Evolutionary conservation across 1,140 invertebrate species (phyloP).

Genomic region (Hypothenemus hampei): DNA sequence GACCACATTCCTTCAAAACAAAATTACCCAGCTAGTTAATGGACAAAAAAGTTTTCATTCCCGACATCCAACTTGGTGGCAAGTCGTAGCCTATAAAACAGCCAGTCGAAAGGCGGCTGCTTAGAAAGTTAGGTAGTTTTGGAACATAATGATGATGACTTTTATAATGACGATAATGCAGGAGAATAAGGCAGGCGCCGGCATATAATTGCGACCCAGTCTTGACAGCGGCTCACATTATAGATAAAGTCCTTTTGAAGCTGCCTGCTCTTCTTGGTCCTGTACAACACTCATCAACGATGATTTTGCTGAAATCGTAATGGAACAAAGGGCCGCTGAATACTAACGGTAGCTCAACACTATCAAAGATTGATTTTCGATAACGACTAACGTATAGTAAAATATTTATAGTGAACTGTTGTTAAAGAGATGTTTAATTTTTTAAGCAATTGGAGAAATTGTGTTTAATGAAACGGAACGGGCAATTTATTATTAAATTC

Average conservation of each 20-base stretch:
- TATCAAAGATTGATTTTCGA: no score
- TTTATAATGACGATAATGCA: slow-evolving; percentile 37
- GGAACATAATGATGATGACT: slow-evolving; percentile 38
- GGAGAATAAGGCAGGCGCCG: slow-evolving; percentile 34
- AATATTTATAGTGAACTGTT: no score
- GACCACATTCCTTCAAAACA: neutral
- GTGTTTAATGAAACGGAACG: no score
- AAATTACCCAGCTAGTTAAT: slow-evolving; percentile 10
- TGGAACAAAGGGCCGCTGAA: neutral
- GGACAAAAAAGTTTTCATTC: slow-evolving; percentile 4
- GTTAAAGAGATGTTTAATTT: no score
- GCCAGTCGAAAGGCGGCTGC: slow-evolving; percentile 16
- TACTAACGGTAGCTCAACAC: slow-evolving; percentile 18
- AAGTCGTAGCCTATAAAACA: neutral
- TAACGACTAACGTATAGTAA: no score
- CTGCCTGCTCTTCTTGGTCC: slow-evolving; percentile 21
- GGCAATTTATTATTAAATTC: no score
- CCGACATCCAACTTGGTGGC: neutral
- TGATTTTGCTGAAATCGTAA: slow-evolving; percentile 17
- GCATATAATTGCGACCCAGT: slow-evolving; percentile 23
- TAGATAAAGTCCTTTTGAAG: slow-evolving; percentile 25
- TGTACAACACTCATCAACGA: slow-evolving; percentile 16
- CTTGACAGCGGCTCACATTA: slow-evolving; percentile 19
- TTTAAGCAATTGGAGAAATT: no score
- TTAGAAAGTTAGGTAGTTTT: slow-evolving; percentile 25